Evolutionary conservation across 2,797 vertebrate species (phyloP).

Genomic region (Sebastes aleutianus): DNA sequence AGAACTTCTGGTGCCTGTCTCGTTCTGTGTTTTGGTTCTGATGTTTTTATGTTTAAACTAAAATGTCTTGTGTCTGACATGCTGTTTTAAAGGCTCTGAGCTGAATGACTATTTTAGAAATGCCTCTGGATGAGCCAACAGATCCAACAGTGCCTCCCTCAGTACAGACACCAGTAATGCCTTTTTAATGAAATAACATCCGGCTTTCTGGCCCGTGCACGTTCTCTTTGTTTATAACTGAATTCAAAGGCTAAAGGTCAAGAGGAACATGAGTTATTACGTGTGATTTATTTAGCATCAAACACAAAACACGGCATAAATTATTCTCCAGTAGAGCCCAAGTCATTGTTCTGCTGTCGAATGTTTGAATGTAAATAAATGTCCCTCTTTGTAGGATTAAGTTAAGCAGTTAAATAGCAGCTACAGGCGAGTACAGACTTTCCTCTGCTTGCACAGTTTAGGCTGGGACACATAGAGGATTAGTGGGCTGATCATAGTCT

Average conservation of each 20-base stretch:
- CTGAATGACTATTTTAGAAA: conserved; percentile 12
- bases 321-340: not conserved
- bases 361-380: conserved; percentile 14
- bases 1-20: conserved; percentile 4
- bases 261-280: not conserved
- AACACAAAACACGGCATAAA: not conserved
- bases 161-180: conserved; percentile 62
- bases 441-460: conserved; percentile 8
- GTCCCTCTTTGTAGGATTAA: not conserved
- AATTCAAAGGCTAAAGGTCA: not conserved
- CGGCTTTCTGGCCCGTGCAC: not conserved
- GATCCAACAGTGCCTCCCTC: conserved; percentile 78
- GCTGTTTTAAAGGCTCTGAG: conserved; percentile 15
- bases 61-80: not conserved
- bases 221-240: not conserved
- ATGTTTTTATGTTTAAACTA: not conserved
- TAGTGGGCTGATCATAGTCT: not conserved
- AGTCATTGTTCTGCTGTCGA: conserved; percentile 12
- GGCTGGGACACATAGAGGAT: not conserved
- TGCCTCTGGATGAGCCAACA: conserved; percentile 25
- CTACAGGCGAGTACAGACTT: not conserved
- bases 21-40: not conserved
- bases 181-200: not conserved
- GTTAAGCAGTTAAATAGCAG: conserved; percentile 1
- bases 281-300: not conserved